Base-by-base conservation (phyloP, 2,888 invertebrate species). In the Diarsia brunnea region DNA sequence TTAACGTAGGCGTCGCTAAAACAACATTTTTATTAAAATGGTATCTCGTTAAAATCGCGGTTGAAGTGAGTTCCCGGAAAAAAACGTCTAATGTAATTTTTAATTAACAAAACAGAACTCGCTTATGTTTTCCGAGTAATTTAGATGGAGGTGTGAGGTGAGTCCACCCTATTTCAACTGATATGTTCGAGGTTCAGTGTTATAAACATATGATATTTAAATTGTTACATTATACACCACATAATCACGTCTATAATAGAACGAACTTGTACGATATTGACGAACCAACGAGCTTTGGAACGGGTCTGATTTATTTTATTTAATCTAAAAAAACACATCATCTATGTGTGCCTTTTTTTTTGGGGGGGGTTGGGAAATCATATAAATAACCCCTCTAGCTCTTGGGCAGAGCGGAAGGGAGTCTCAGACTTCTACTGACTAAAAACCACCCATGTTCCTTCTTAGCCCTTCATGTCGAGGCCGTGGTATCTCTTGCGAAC, bases 21-120 rank as follows among this genome's bases (percentile, higher is more conserved):
- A 70, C 51, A 63, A 69, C 12, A 24, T 63, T 73, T 58, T 73
- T 84, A 49, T 43, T 19, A 84, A 70, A 80, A 60, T 31, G 53
- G 12, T 21, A 43, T 60, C n/a, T 81, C 60, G 68, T 81, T 85
- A 68, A 67, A 74, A 60, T 8, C 10, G 43, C 21, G 51, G 61
- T 63, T 60, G 12, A 27, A 47, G 27, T 4, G 47, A 43, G 47
- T 60, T 78, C 55, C 11, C 16, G 24, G 38, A 49, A 79, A 61
- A 45, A 78, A 47, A 83, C 19, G 21, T 67, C 0, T 24, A 31
- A 66, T 61, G 14, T 61, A 31, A 61, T 38, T 64, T 76, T 69
- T 60, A 43, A 81, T 75, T 43, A 31, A 21, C 19, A 4, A 21
- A 4, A 24, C 16, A 21, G n/a, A n/a, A 49, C n/a, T 27, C 8